Conservation (phyloP, 2,888 invertebrate genomes). For the Mesochorus sp. region DNA sequence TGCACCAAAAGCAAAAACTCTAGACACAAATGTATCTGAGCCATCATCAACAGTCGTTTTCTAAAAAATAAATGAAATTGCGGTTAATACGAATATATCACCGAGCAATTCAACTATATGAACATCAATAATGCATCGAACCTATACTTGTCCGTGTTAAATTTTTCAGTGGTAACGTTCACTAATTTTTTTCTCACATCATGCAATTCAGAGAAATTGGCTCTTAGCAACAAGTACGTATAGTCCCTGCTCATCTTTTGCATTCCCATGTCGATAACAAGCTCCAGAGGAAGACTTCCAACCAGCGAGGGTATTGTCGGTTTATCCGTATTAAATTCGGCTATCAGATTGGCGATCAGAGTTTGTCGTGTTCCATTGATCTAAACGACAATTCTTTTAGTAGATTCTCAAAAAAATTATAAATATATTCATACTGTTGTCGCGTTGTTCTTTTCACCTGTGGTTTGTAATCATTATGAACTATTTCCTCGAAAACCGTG, state of each 20-base stretch:
- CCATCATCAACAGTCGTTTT: conserved; percentile 69
- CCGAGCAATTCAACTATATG: too few relatives aligned
- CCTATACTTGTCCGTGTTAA: conserved; percentile 66
- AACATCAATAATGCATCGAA: conserved; percentile 38
- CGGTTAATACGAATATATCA: too few relatives aligned
- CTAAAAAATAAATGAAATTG: conserved; percentile 61
- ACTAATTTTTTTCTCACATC: conserved; percentile 68
- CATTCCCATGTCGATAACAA: conserved; percentile 74
- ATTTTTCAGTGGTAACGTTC: conserved; percentile 65
- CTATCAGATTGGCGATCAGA: conserved; percentile 68
- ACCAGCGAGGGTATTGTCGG: conserved; percentile 65
- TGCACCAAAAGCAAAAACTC: conserved; percentile 75
- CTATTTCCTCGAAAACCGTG: conserved; percentile 66
- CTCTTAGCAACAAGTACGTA: conserved; percentile 69
- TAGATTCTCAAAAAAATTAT: neutral
- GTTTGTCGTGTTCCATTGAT: conserved; percentile 67
- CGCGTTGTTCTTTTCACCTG: conserved; percentile 70
- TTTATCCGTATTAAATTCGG: conserved; percentile 57
- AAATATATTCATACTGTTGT: neutral
- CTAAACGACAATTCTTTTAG: conserved; percentile 39
- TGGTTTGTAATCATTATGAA: conserved; percentile 62
- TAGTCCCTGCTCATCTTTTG: conserved; percentile 76
- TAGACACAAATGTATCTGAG: conserved; percentile 74
- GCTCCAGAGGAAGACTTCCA: conserved; percentile 73
- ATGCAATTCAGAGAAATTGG: conserved; percentile 67